Evolutionary conservation across 2,797 vertebrate genomes (phyloP), one percentile per base, ranked within the genome.

Genomic region (Thalassophryne amazonica): DNA sequence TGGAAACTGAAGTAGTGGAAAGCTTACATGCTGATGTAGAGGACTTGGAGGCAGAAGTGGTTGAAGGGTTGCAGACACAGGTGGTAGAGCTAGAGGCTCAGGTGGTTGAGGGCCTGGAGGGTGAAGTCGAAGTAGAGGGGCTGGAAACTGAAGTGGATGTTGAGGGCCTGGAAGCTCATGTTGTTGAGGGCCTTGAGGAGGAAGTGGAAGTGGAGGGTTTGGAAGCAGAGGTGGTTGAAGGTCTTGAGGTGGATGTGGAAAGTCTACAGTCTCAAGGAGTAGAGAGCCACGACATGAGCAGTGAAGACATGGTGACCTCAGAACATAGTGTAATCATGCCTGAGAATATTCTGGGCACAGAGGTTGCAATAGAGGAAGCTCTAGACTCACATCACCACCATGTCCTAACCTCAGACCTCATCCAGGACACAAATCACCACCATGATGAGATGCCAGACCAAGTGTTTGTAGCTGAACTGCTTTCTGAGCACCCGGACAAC

Each of bases 401-500:
- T 13, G 95, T 97, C 21, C 75, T 99, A 63, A 86, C 94, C 30
- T 90, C 96, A 2, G 94, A 95, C 66, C 91, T 98, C 45, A 92
- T 92, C 8, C 95, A 94, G 53, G 93, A 94, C 53, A 33, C 81
- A 88, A 85, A 85, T 91, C 77, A 92, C 92, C 83, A 84, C 43
- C 81, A 84, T 0, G 69, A 84, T 11, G 84, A 91, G 42, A 92
- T 94, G 71, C 85, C 94, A 2, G 95, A 98, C 69, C 95, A 98
- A 81, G 95, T 99, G 47, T 97, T 98, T 73, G 96, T 98, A 76
- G 92, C 95, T 13, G 95, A 98, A 66, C 92, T 98, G 0, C 93
- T 98, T n/a, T 92, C 94, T 21, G 93, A 92, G 47, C 84, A 91
- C 43, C 93, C 93, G 64, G 93, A 90, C 47, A 93, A 93, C 62